Base-by-base conservation (phyloP, 2,888 invertebrate genomes). In the Linnaemya tessellans region DNA sequence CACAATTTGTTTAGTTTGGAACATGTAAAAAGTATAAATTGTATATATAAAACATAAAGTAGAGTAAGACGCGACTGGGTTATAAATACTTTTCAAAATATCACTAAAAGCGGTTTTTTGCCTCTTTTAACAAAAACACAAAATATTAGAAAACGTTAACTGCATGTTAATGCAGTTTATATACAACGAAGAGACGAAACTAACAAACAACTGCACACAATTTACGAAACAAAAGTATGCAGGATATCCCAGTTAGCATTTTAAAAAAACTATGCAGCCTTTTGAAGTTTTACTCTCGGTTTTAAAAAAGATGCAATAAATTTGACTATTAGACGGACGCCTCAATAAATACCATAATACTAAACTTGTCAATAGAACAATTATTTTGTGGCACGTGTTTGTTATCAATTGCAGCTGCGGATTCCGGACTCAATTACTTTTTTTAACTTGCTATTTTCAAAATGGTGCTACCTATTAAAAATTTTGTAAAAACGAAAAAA, bases 131-230 rank as follows among this genome's bases (percentile, higher is more conserved):
- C 49, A 49, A 74, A 64, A 80, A 80, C 41, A 35, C 46, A 30
- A 43, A 54, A 64, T 20, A 51, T 22, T 49, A 49, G 49, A 67
- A 35, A 80, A 85, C 85, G 85, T 85, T 82, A 71, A 75, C 79
- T 80, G 85, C 85, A 85, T 85, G 62, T 67, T 75, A 85, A 85
- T 85, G 85, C 70, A 80, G n/a, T 78, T 65, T 49, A 30, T 20
- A 13, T 35, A 11, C 15, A 58, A 82, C 51, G 60, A 83, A 71
- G 64, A 65, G 20, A 73, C 22, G 49, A 64, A 70, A 58, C 49
- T 41, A 38, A 64, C 4, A 30, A 30, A 75, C 25, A 20, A 22
- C 2, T 9, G 25, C 25, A 41, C 22, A 65, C 22, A 20, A 41
- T 38, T 7, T 38, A n/a, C 30, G 22, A 43, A 9, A 35, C 20